These are phyloP conservation scores for Hystrix brachyura DNA, from an alignment of 2,113 vertebrate species.

Conservation along the genomic window DNA sequence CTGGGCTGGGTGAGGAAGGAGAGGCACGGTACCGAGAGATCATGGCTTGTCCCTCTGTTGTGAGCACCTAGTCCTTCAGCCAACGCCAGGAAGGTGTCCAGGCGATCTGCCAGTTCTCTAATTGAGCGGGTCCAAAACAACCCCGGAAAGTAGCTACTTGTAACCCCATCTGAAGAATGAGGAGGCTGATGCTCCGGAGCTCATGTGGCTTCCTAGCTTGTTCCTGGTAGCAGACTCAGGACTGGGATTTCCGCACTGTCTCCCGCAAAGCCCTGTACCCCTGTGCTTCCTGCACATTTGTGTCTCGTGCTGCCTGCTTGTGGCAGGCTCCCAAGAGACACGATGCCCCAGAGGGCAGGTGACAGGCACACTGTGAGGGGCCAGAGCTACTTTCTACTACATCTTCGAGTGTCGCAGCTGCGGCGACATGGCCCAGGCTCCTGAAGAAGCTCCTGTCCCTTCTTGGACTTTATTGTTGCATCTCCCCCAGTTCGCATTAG, in stretches of 20 bases:
- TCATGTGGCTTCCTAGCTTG: neutral
- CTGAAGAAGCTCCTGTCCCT: no score
- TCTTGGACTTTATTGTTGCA: neutral
- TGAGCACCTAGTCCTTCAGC: neutral
- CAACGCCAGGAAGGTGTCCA: neutral
- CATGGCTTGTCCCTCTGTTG: neutral
- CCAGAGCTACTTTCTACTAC: neutral
- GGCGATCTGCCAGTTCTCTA: neutral
- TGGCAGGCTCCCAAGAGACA: neutral
- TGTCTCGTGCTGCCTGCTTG: neutral
- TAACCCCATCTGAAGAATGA: neutral
- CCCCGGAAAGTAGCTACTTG: neutral
- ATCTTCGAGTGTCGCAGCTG: neutral
- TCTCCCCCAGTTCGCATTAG: neutral
- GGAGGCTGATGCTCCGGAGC: neutral
- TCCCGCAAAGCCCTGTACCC: neutral
- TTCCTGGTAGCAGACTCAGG: rapidly evolving
- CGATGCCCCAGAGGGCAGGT: neutral
- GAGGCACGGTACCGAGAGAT: neutral
- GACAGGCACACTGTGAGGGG: neutral
- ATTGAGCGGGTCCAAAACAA: neutral
- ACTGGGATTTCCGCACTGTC: neutral
- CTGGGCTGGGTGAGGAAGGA: neutral
- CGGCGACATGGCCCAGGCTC: neutral
- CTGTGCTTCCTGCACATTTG: rapidly evolving